phyloP scores from a whole-genome alignment of 2,888 invertebrate species.

The Stratiomys singularior region DNA sequence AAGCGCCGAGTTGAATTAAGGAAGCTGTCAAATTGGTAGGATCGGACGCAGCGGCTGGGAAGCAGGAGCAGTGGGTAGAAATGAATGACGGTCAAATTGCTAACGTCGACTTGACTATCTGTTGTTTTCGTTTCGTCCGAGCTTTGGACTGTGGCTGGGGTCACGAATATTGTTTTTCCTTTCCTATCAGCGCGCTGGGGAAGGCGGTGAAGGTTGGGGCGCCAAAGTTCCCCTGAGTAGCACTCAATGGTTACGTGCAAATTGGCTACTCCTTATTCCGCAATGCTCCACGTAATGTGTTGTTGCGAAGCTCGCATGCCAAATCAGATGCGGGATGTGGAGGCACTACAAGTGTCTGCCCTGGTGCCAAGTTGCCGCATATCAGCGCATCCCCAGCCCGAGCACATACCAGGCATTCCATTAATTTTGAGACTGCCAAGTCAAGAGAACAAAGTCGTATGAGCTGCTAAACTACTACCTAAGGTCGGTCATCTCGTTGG shows the following conservation, averaged over 20 bases:
- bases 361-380: slow-evolving; percentile 14
- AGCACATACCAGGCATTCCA: background rate
- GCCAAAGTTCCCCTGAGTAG: background rate
- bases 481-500: too few relatives aligned
- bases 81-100: slow-evolving; percentile 34
- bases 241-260: too few relatives aligned
- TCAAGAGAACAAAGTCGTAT: too few relatives aligned
- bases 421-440: background rate
- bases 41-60: background rate
- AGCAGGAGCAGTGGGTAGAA: slow-evolving; percentile 22
- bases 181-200: background rate
- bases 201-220: slow-evolving; percentile 14
- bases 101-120: slow-evolving; percentile 11
- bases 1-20: background rate
- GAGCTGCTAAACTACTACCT: too few relatives aligned
- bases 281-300: background rate
- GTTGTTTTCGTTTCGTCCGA: slow-evolving; percentile 29
- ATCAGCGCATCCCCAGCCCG: background rate
- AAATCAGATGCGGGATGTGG: background rate
- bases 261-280: slow-evolving; percentile 21
- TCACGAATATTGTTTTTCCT: background rate
- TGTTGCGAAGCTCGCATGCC: background rate
- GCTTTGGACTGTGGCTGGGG: slow-evolving; percentile 20
- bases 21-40: slow-evolving; percentile 24
- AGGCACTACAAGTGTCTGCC: background rate